Evolutionary conservation across 2,888 invertebrate species (phyloP).

Genomic region (Candidula unifasciata): DNA sequence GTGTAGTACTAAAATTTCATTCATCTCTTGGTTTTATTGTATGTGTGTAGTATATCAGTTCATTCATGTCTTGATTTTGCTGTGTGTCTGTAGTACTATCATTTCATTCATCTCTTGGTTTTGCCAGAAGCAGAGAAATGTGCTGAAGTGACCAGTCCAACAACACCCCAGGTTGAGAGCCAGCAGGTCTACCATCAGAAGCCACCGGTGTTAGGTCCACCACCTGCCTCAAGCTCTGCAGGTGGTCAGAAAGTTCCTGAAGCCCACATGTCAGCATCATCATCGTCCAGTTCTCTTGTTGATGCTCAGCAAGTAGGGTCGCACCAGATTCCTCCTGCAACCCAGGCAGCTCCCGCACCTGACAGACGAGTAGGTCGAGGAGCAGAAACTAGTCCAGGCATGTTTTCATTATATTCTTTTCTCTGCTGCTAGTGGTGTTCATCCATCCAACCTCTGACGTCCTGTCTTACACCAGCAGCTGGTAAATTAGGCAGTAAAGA

Average conservation of each 20-base stretch:
- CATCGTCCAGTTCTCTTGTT: conserved; percentile 15
- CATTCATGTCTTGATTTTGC: neutral
- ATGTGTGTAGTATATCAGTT: neutral
- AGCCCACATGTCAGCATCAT: conserved; percentile 6
- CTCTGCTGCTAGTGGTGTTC: no score
- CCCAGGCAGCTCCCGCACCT: neutral
- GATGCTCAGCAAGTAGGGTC: neutral
- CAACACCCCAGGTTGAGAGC: neutral
- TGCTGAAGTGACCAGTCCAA: neutral
- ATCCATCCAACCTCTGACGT: no score
- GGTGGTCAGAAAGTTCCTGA: conserved; percentile 29
- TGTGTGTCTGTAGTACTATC: neutral
- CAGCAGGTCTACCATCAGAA: conserved; percentile 18
- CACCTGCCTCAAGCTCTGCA: neutral
- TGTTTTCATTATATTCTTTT: neutral
- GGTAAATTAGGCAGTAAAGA: no score
- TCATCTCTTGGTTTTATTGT: no score
- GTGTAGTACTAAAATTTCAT: no score
- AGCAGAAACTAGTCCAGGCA: conserved; percentile 30
- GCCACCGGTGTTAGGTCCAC: neutral
- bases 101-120: neutral
- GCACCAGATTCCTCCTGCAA: neutral
- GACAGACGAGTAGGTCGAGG: conserved; percentile 33
- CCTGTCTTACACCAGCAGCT: no score
- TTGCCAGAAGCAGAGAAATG: neutral